These are phyloP conservation scores for Sarcophaga variegata DNA, from an alignment of 2,888 invertebrate genomes.

Conservation along the genomic window DNA sequence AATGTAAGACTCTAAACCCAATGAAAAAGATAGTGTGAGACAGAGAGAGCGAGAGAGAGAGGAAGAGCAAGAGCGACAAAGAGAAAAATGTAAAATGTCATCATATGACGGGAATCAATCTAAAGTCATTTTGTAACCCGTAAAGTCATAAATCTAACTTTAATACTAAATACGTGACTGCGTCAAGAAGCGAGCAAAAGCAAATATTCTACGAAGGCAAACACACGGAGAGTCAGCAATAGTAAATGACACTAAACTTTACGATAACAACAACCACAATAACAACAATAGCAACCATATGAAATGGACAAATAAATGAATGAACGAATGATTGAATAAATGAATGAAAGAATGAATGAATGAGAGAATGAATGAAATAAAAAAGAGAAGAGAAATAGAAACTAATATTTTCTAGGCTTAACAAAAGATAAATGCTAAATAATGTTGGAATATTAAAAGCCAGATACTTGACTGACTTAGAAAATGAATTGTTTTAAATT, in stretches of 20 bases:
- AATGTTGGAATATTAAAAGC: not conserved
- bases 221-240: not conserved
- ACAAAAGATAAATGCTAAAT: conserved; percentile 2
- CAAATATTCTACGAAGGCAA: not conserved
- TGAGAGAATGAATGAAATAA: not conserved
- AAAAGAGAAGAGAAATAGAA: not conserved
- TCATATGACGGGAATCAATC: conserved; percentile 80
- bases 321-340: not conserved
- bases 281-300: not conserved
- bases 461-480: not conserved
- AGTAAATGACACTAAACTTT: not conserved
- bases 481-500: conserved; percentile 1
- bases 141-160: conserved; percentile 81
- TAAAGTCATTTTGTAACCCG: conserved; percentile 80
- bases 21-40: not conserved
- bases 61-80: not conserved
- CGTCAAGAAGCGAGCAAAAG: conserved; percentile 70
- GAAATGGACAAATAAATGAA: not conserved
- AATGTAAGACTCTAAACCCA: not conserved
- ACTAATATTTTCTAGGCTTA: conserved; percentile 3
- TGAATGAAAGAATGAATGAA: not conserved
- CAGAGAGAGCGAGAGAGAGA: not conserved
- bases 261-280: not conserved
- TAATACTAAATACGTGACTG: conserved; percentile 80
- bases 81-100: conserved; percentile 75